Base-by-base conservation (phyloP, 2,113 vertebrate genomes). In the Coryphaenoides rupestris region DNA sequence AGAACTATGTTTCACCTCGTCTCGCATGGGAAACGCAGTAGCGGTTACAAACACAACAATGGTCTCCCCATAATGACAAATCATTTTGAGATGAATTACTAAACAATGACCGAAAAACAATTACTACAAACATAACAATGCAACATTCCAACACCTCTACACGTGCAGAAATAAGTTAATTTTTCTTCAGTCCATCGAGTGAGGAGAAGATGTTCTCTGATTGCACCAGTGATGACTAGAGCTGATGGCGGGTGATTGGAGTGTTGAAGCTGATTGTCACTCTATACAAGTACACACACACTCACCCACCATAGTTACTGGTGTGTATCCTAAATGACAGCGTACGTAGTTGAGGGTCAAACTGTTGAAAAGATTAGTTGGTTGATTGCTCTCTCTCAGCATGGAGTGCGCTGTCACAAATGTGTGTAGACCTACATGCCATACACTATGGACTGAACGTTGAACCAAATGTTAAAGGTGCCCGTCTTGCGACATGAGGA, bases 301-400 rank as follows among this genome's bases (percentile, higher is more conserved):
- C 64, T 50, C 23, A 0, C 26, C 58, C 52, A 67, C 61, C 59
- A 23, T 52, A 21, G 24, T 70, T 58, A 71, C 74, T 73, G n/a
- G 61, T 72, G 60, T 63, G 73, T 76, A 76, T 73, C 65, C 64
- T 72, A 74, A 76, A 84, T 79, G 55, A 78, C 69, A 74, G 60
- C 58, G 69, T 70, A 46, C 58, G 69, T 70, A 46, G 68, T 72
- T 74, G 33, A 69, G 67, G 57, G 73, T 73, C 63, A 33, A 65
- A 78, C 73, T 77, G 65, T 78, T 84, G 83, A 81, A 81, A 82
- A 81, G 83, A 89, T 88, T 82, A 83, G 72, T 56, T 60, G 74
- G 71, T 68, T 87, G 86, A 88, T 88, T 88, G 78, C 72, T 75
- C 70, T 75, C 70, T 78, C 80, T 66, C 82, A 81, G 80, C 74